Base-by-base conservation (phyloP, 2,888 invertebrate species). In the Anaspis maculata region DNA sequence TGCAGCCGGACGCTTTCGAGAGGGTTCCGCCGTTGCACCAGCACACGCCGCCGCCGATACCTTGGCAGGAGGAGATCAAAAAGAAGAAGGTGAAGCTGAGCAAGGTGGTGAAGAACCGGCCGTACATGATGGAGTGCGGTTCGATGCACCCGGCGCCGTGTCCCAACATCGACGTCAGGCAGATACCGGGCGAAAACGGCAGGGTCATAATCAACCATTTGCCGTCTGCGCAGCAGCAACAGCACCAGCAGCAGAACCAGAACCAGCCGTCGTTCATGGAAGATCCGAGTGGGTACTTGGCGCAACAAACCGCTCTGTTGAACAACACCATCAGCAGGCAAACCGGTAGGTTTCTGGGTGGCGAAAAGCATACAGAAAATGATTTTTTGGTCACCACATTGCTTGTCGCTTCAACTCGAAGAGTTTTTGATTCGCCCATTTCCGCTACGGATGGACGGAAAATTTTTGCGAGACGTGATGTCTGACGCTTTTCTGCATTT, bases 241-340 rank as follows among this genome's bases (percentile, higher is more conserved):
- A 59, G 38, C 48, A 41, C 37, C 4, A 9, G 4, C 5, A 12
- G 12, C 25, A 25, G 23, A 51, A 38, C 34, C 46, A 57, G 14
- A 46, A 61, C 13, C 69, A 77, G 43, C 87, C 87, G 1, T 89
- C 89, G 16, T 91, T 90, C 59, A 79, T 91, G 72, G 91, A 92
- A 47, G 90, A 92, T 64, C 90, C 91, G 0, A 85, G 82, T 53
- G 91, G 89, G 2, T 92, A 89, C 65, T 68, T 92, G 47, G 89
- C 89, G 3, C 90, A 91, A 52, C 91, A 92, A 62, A 90, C 91
- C 0, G 86, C 85, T 15, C 64, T 91, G 45, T 64, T 91, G 30
- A 88, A 89, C 56, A 87, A 79, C 56, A 88, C 83, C 6, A 87
- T 85, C 64, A 79, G 79, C 36, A 70, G 79, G 50, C 82, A 82